Base-by-base conservation (phyloP, 2,797 vertebrate genomes). In the Serranus cabrilla region DNA sequence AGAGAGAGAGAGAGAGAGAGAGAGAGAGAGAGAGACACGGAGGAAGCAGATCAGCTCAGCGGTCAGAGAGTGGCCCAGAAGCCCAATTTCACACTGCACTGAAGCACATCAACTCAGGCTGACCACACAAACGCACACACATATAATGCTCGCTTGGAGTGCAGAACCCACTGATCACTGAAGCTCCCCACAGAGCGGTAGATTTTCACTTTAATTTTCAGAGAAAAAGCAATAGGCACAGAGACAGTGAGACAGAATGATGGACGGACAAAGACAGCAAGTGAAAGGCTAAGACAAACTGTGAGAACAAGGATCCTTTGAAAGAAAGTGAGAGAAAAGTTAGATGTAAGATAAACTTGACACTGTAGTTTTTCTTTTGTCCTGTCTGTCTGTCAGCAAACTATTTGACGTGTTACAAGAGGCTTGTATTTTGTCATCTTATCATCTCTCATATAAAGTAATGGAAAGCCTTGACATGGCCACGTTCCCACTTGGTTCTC, bases 61-160 rank as follows among this genome's bases (percentile, higher is more conserved):
- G 81, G 88, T 90, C 90, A 87, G 80, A 89, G 61, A 86, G 74
- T 88, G 80, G 80, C 83, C 89, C 85, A 91, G 81, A 90, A 90
- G 87, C 86, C 88, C 90, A 94, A 95, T 95, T 95, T 95, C 93
- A 95, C 92, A 94, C 93, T 84, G 87, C 90, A 89, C 73, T 94
- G 92, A 94, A 94, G 90, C 91, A 86, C 83, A 92, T 93, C 87
- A 88, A 72, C 84, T 74, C 73, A 80, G 80, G 72, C 82, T 84
- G 88, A 87, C 77, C 87, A 85, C 87, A 71, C 80, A 69, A 14
- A 14, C 72, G 46, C 25, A 21, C 60, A 31, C 21, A 23, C 57
- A 25, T 14, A 76, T 23, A 73, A 82, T 54, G 59, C 72, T 61
- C 18, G 3, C 60, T 78, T 21, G 34, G 50, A 81, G 75, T 62